Percentiles rank a stretch among this genome's conserved stretches.
phyloP scores from a whole-genome alignment of 2,888 invertebrate species.

The Merodon equestris region DNA sequence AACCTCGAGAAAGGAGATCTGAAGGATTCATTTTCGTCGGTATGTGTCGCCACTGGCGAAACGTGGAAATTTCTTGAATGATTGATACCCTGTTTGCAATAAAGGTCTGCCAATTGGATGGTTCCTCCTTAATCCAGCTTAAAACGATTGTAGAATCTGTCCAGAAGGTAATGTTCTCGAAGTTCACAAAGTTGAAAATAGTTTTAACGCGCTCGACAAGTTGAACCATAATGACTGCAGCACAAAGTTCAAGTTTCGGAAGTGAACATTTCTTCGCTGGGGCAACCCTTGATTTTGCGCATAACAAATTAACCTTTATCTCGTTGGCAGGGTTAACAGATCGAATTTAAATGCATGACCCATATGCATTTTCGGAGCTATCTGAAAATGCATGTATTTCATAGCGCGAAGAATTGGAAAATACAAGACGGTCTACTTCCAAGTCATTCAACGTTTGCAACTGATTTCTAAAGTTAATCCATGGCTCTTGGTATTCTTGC shows the following conservation, averaged over 20 bases:
- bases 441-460: constrained; percentile 30
- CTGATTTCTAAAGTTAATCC: constrained; percentile 36
- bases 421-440: constrained; percentile 28
- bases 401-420: constrained; percentile 13
- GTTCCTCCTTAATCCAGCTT: constrained; percentile 30
- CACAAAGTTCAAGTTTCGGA: constrained; percentile 41
- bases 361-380: constrained; percentile 45
- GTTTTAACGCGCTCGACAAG: constrained; percentile 27
- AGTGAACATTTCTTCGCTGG: constrained; percentile 27
- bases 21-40: constrained; percentile 41
- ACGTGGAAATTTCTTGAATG: constrained; percentile 39
- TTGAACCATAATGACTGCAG: constrained; percentile 40
- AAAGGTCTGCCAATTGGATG: constrained; percentile 49
- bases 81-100: constrained; percentile 34
- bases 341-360: constrained; percentile 35
- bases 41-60: constrained; percentile 46
- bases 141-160: constrained; percentile 42
- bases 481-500: constrained; percentile 33
- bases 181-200: constrained; percentile 22
- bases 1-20: constrained; percentile 42
- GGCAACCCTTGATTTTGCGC: constrained; percentile 36
- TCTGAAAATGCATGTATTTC: constrained; percentile 52
- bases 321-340: constrained; percentile 3
- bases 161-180: constrained; percentile 29
- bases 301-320: constrained; percentile 27